Evolutionary conservation across 2,113 vertebrate genomes (phyloP).

Genomic region (Romanogobio albipinnatus): DNA sequence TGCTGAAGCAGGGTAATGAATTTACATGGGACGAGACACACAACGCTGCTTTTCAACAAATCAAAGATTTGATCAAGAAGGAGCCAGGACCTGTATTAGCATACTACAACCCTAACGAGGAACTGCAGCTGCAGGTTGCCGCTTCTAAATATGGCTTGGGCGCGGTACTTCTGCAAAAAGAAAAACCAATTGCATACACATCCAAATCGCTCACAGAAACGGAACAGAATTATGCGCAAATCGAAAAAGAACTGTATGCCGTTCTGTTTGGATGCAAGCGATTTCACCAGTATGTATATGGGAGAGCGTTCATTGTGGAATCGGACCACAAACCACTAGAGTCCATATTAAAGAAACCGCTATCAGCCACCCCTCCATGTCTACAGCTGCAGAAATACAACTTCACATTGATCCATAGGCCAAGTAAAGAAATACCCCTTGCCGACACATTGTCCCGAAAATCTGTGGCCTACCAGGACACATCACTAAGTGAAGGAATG

Average conservation of each 20-base stretch:
- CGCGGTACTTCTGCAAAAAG: not conserved
- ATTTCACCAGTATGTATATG: not conserved
- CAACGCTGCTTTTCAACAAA: not conserved
- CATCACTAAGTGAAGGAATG: too few species aligned
- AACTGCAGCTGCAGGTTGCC: not conserved
- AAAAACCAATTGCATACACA: not conserved
- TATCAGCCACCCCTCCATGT: not conserved
- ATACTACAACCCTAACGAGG: not conserved
- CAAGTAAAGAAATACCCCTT: slow-evolving; percentile 45
- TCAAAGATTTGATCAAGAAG: not conserved
- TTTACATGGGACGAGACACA: not conserved
- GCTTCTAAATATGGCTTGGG: not conserved
- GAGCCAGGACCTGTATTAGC: not conserved
- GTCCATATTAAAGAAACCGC: not conserved
- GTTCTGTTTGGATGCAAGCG: not conserved
- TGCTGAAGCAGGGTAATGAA: not conserved
- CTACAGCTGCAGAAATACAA: not conserved
- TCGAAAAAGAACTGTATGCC: not conserved
- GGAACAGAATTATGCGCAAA: not conserved
- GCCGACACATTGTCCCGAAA: slow-evolving; percentile 21
- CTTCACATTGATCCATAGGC: not conserved
- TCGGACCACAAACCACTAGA: not conserved
- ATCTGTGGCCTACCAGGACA: too few species aligned
- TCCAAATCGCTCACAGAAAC: not conserved
- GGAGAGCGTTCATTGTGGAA: not conserved